Percentiles rank a stretch among this genome's conserved stretches.
Evolutionary conservation across 2,888 invertebrate genomes (phyloP).

Genomic region (Drosophila acutilabella): DNA sequence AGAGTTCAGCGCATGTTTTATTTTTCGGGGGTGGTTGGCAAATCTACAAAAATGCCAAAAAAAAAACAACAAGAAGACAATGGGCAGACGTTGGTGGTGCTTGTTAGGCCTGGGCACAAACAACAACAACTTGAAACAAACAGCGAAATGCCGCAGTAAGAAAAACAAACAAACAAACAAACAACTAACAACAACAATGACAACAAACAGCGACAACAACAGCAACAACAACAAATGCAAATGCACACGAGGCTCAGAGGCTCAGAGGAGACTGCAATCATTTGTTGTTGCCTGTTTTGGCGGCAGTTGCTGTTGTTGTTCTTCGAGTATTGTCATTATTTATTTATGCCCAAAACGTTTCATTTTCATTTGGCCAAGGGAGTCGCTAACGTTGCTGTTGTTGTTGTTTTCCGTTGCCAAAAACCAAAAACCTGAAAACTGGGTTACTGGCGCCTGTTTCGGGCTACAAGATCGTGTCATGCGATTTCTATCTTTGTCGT

Average conservation of each 20-base stretch:
- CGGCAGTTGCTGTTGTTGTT: conserved; percentile 35
- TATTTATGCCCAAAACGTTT: conserved; percentile 81
- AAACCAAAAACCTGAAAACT: conserved; percentile 75
- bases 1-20: conserved; percentile 77
- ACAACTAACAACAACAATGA: conserved; percentile 36
- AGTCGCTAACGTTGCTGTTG: conserved; percentile 52
- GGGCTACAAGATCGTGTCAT: conserved; percentile 82
- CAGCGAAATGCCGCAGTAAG: conserved; percentile 70
- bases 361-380: conserved; percentile 79
- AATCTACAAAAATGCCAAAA: conserved; percentile 76
- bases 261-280: conserved; percentile 53
- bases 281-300: conserved; percentile 79
- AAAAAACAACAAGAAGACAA: conserved; percentile 51
- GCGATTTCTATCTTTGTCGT: conserved; percentile 80
- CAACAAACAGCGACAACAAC: conserved; percentile 19
- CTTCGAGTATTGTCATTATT: conserved; percentile 75
- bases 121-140: conserved; percentile 72
- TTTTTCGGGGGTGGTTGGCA: conserved; percentile 71
- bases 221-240: conserved; percentile 61
- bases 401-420: conserved; percentile 37
- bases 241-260: conserved; percentile 31
- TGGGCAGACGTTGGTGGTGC: conserved; percentile 76
- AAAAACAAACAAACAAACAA: conserved; percentile 50
- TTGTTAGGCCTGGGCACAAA: conserved; percentile 55
- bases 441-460: conserved; percentile 81